Evolutionary conservation across 2,797 vertebrate species (phyloP).

Genomic region (Carduelis carduelis): DNA sequence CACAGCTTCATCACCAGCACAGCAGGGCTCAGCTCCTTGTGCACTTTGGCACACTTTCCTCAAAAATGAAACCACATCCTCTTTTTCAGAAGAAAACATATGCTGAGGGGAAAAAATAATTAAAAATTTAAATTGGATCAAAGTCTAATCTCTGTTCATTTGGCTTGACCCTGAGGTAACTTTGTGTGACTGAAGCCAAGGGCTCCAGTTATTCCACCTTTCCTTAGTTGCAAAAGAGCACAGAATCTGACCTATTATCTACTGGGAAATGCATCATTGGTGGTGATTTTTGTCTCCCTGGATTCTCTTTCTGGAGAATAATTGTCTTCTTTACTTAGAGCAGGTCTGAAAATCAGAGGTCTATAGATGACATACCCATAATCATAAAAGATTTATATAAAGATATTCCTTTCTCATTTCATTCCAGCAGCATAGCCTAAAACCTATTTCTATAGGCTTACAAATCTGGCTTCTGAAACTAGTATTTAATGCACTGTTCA

Average conservation of each 20-base stretch:
- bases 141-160: not conserved
- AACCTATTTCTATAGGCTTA: slow-evolving; percentile 75
- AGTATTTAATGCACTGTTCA: slow-evolving; percentile 28
- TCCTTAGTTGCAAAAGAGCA: not conserved
- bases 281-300: slow-evolving; percentile 43
- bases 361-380: slow-evolving; percentile 46
- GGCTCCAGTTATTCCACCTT: not conserved
- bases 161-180: not conserved
- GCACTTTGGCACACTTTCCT: not conserved
- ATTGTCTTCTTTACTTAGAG: slow-evolving; percentile 59
- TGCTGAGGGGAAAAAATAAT: not conserved
- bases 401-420: slow-evolving; percentile 62
- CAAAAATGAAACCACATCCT: not conserved
- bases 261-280: not conserved
- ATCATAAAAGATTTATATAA: slow-evolving; percentile 74
- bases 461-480: slow-evolving; percentile 70
- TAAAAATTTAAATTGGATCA: not conserved
- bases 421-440: slow-evolving; percentile 52
- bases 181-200: not conserved
- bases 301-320: slow-evolving; percentile 26
- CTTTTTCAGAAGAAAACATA: not conserved
- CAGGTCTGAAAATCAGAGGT: slow-evolving; percentile 56
- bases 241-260: not conserved
- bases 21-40: not conserved
- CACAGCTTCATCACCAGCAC: fast-evolving